Evolutionary conservation across 2,888 invertebrate genomes (phyloP), one percentile per base, ranked within the genome.

Genomic region (Nesidiocoris tenuis): DNA sequence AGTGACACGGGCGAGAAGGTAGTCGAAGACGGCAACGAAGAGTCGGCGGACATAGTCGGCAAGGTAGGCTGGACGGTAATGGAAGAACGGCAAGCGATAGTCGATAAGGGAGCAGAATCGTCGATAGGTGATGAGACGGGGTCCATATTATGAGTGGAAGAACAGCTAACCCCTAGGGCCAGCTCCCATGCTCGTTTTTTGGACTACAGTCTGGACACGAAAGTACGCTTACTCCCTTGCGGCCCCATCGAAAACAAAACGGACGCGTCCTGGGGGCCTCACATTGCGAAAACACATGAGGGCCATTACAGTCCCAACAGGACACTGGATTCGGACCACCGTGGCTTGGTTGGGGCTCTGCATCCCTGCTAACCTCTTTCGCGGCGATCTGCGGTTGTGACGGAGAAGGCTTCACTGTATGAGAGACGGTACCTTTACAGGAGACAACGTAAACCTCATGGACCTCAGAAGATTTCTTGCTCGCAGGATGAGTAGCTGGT

Each of bases 231-330:
- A 61, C 61, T 64, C 61, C 72, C 23, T 61, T 61, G n/a, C 21
- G 18, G 18, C 72, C 72, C 18, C 61, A 72, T 61, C 24, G 21
- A 25, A 39, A 72, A 39, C 72, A 72, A 61, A 72, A 72, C 12
- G 18, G 23, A 24, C 25, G 12, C 39, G n/a, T n/a, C n/a, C 72
- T 61, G 1, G 72, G 72, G 21, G 23, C 19, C 1, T 21, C 5
- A 24, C 72, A 72, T 17, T 61, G 19, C 12, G 61, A 72, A 61
- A 61, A 72, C 0, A 39, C 25, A 39, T 72, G 72, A n/a, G 68
- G 22, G 9, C 56, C 68, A 0, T 18, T 23, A 17, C 68, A 68
- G 18, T 68, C 57, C 68, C 68, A 68, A 21, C 68, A 68, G 1
- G 21, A 21, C 21, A 68, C 16, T 1, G 39, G 54, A 19, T 7